phyloP scores from a whole-genome alignment of 2,113 vertebrate genomes.

The Cynopterus brachyotis region DNA sequence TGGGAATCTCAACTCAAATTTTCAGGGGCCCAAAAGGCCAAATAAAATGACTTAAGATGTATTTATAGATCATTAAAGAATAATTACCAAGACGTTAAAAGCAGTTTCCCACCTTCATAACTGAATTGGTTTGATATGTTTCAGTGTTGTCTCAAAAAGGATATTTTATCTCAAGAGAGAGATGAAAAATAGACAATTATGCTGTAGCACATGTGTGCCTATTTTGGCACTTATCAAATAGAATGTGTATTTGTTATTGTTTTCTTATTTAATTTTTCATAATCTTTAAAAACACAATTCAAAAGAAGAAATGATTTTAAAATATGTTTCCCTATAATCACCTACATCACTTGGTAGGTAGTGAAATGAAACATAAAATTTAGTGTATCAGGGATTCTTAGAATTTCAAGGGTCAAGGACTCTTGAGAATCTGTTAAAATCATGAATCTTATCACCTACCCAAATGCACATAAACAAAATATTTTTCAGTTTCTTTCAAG shows the following conservation, averaged over 20 bases:
- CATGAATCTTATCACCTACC: neutral
- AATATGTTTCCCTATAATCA: neutral
- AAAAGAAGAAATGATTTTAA: neutral
- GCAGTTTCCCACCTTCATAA: neutral
- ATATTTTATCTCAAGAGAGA: conserved; percentile 4
- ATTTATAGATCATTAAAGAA: conserved; percentile 52
- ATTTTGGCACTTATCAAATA: neutral
- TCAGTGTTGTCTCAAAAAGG: neutral
- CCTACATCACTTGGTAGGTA: neutral
- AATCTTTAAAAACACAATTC: neutral
- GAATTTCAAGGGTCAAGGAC: neutral
- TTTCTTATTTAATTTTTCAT: conserved; percentile 7
- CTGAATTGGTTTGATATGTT: conserved; percentile 21
- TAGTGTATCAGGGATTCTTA: neutral
- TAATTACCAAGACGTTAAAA: conserved; percentile 5
- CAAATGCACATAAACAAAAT: conserved; percentile 7
- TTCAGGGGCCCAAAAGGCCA: neutral
- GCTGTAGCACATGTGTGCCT: neutral
- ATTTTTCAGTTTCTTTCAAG: neutral
- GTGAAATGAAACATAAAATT: neutral
- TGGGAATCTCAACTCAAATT: neutral
- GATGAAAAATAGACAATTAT: neutral
- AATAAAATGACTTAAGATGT: conserved; percentile 24
- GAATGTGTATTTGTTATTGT: neutral
- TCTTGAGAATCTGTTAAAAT: neutral